These are phyloP conservation scores for Lutjanus campechanus DNA, from an alignment of 2,797 vertebrate species.

Conservation along the genomic window DNA sequence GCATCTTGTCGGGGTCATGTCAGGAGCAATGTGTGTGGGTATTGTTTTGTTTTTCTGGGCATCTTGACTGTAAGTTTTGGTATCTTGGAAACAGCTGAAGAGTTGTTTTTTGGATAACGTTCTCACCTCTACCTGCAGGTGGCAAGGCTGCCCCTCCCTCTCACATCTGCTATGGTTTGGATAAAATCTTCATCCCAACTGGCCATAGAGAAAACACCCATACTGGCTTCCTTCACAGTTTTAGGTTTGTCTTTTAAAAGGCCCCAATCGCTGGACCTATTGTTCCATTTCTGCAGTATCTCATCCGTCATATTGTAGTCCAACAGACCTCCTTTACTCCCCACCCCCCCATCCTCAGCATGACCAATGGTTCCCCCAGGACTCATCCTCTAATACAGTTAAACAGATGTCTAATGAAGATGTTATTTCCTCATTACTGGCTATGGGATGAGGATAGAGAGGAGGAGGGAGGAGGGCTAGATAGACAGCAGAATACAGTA, in stretches of 20 bases:
- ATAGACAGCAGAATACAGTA: slow-evolving; percentile 84
- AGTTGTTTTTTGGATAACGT: slow-evolving; percentile 54
- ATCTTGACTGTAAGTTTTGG: not conserved
- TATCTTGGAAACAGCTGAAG: slow-evolving; percentile 47
- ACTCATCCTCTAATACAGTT: slow-evolving; percentile 87
- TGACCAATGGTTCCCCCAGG: slow-evolving; percentile 88
- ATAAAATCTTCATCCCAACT: slow-evolving; percentile 68
- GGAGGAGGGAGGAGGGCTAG: slow-evolving; percentile 74
- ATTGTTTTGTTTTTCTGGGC: slow-evolving; percentile 19
- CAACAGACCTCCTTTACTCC: slow-evolving; percentile 72
- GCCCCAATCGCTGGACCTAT: slow-evolving; percentile 65
- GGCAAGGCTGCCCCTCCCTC: slow-evolving; percentile 54
- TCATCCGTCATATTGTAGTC: slow-evolving; percentile 76
- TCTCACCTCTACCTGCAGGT: slow-evolving; percentile 67
- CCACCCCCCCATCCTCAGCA: slow-evolving; percentile 76
- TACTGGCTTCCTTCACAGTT: slow-evolving; percentile 49
- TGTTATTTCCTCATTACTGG: slow-evolving; percentile 90
- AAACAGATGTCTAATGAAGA: slow-evolving; percentile 91
- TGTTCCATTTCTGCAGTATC: slow-evolving; percentile 67
- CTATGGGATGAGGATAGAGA: slow-evolving; percentile 79
- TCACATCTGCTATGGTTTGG: slow-evolving; percentile 73
- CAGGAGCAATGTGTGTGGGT: slow-evolving; percentile 38
- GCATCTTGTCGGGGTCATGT: slow-evolving; percentile 45
- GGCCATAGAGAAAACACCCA: slow-evolving; percentile 26
- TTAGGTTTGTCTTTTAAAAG: slow-evolving; percentile 65